A percentile compares a stretch with the other conserved stretches of the same genome.
phyloP scores from a whole-genome alignment of 2,113 vertebrate genomes.

The Pungitius pungitius region DNA sequence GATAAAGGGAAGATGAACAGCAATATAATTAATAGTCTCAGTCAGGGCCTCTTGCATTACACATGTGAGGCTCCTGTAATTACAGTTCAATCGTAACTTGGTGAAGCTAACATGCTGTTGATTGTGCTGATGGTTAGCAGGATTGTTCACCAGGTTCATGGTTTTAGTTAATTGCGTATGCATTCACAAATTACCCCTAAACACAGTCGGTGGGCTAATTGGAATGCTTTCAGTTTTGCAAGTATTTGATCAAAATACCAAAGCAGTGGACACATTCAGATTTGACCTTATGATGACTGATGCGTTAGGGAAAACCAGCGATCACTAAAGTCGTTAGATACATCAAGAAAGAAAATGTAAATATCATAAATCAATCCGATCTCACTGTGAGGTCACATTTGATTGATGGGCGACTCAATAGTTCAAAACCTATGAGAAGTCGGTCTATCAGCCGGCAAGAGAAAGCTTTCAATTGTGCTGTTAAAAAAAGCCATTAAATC shows the following conservation, averaged over 20 bases:
- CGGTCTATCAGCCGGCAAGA: background rate
- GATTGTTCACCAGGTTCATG: background rate
- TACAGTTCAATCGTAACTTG: background rate
- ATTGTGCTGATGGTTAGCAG: background rate
- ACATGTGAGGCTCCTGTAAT: background rate
- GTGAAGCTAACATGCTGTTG: no score
- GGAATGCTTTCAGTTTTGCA: background rate
- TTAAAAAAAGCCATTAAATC: background rate
- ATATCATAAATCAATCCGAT: conserved; percentile 17
- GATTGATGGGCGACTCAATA: conserved; percentile 19
- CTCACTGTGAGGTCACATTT: conserved; percentile 12
- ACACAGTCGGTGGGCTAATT: background rate
- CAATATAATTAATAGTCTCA: conserved; percentile 5
- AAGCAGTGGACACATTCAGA: background rate
- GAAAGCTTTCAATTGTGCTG: conserved; percentile 1
- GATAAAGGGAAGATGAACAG: conserved; percentile 1
- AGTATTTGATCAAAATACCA: background rate
- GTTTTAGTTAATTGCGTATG: background rate
- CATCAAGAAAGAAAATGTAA: background rate
- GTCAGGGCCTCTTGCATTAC: background rate
- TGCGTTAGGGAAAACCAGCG: background rate
- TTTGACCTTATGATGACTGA: background rate
- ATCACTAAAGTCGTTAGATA: background rate
- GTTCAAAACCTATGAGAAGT: conserved; percentile 8
- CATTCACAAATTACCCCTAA: background rate